Conservation (phyloP, 30 jellyfish, hydroid and myxozoan species). For the Morbakka virulenta region DNA sequence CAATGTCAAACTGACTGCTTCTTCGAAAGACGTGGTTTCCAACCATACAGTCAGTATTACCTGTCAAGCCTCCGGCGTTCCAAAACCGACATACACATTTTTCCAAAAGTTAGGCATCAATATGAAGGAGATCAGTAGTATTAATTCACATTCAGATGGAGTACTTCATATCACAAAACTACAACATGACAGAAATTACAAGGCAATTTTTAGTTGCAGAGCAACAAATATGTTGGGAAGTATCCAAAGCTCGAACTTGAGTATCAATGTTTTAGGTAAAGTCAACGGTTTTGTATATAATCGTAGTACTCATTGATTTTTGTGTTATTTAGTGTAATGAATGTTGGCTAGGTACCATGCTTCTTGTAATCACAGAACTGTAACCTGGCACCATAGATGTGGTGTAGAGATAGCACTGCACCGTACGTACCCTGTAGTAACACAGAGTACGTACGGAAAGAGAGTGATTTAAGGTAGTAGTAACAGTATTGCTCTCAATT, state of each 20-base stretch:
- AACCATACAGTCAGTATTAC: not conserved
- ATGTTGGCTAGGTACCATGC: no score
- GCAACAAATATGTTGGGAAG: not conserved
- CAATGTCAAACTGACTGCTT: not conserved
- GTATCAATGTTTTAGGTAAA: not conserved
- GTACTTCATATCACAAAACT: not conserved
- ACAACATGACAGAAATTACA: not conserved
- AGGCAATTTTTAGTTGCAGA: not conserved
- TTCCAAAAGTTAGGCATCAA: not conserved
- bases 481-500: no score
- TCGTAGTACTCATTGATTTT: no score
- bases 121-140: not conserved
- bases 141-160: not conserved
- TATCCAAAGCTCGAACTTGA: not conserved
- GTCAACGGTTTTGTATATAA: no score
- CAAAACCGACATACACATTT: not conserved
- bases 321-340: no score
- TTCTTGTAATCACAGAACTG: not conserved
- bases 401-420: no score
- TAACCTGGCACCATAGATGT: no score
- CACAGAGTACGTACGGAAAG: no score
- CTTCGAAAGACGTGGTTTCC: not conserved
- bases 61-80: not conserved
- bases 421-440: no score
- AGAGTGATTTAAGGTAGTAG: no score